Percentiles rank a stretch among this genome's conserved stretches.
Conservation (phyloP, 2,888 invertebrate genomes). For the Pyrgus malvae region DNA sequence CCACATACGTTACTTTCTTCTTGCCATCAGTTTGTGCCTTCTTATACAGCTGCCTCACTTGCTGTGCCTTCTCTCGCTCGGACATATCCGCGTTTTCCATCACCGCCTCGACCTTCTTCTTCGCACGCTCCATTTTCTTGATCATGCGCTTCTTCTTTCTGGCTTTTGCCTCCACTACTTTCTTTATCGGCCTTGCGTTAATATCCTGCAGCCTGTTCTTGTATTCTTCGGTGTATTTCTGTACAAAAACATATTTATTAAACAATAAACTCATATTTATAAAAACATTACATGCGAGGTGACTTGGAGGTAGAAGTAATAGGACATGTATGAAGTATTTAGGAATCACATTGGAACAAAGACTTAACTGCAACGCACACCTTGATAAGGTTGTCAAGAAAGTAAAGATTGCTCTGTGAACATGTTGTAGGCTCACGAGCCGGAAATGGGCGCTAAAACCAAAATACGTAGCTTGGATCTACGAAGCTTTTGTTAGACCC, state of each 20-base stretch:
- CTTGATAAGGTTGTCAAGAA: too few relatives aligned
- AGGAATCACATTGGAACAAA: too few relatives aligned
- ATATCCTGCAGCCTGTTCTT: slow-evolving; percentile 91
- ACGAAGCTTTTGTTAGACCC: too few relatives aligned
- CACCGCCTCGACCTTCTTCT: slow-evolving; percentile 97
- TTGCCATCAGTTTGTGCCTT: slow-evolving; percentile 93
- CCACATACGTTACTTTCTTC: slow-evolving; percentile 95
- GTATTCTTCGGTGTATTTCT: slow-evolving; percentile 93
- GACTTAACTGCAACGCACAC: too few relatives aligned
- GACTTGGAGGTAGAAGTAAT: too few relatives aligned
- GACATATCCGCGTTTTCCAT: slow-evolving; percentile 94
- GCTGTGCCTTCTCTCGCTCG: slow-evolving; percentile 95
- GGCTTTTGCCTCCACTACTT: slow-evolving; percentile 98
- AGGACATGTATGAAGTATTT: too few relatives aligned
- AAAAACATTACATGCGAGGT: too few relatives aligned
- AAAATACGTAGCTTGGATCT: too few relatives aligned
- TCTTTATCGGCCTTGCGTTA: slow-evolving; percentile 97
- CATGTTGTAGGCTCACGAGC: too few relatives aligned
- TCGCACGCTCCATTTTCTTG: slow-evolving; percentile 93
- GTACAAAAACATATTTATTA: slow-evolving; percentile 40
- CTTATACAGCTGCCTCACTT: slow-evolving; percentile 95
- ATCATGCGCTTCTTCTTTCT: slow-evolving; percentile 96
- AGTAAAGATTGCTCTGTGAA: too few relatives aligned
- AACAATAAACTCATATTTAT: too few relatives aligned
- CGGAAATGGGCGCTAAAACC: too few relatives aligned